Conservation (phyloP, 35 echinoderm and acorn worm genomes). For the Ptychodera flava region DNA sequence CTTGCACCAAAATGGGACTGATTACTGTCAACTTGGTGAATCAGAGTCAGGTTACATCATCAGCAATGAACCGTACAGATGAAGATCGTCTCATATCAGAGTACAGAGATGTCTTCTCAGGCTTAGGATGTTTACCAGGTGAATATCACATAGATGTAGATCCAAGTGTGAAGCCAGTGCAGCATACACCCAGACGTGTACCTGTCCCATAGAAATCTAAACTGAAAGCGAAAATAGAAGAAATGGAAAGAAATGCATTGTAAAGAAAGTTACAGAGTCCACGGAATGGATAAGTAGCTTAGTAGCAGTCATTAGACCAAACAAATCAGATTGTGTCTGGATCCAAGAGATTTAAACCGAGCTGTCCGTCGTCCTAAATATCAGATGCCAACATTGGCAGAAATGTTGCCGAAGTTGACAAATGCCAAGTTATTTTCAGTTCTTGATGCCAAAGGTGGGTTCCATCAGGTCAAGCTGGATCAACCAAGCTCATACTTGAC, state of each 20-base stretch:
- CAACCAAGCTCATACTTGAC: slow-evolving; percentile 30
- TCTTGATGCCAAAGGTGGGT: slow-evolving; percentile 30
- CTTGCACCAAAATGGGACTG: slow-evolving; percentile 4
- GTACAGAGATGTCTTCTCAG: slow-evolving; percentile 12
- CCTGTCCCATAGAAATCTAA: not conserved
- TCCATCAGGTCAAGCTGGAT: slow-evolving; percentile 39
- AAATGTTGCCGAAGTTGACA: slow-evolving; percentile 27
- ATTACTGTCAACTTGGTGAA: no score
- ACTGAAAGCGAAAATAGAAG: slow-evolving; percentile 8
- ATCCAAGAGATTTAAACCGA: slow-evolving; percentile 56
- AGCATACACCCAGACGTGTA: not conserved
- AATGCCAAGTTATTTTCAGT: slow-evolving; percentile 39
- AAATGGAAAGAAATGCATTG: slow-evolving; percentile 10
- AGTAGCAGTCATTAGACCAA: slow-evolving; percentile 33
- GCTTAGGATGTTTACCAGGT: slow-evolving; percentile 3
- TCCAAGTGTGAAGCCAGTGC: not conserved
- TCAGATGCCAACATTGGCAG: slow-evolving; percentile 24
- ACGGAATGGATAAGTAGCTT: slow-evolving; percentile 69
- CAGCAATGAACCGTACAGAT: no score
- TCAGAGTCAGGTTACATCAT: no score
- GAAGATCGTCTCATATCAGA: no score
- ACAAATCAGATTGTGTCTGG: slow-evolving; percentile 21
- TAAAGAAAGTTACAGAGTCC: slow-evolving; percentile 34
- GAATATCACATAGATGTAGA: slow-evolving; percentile 24
- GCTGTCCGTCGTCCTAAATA: slow-evolving; percentile 45